phyloP scores from a whole-genome alignment of 2,113 vertebrate genomes.

The Burhinus oedicnemus region DNA sequence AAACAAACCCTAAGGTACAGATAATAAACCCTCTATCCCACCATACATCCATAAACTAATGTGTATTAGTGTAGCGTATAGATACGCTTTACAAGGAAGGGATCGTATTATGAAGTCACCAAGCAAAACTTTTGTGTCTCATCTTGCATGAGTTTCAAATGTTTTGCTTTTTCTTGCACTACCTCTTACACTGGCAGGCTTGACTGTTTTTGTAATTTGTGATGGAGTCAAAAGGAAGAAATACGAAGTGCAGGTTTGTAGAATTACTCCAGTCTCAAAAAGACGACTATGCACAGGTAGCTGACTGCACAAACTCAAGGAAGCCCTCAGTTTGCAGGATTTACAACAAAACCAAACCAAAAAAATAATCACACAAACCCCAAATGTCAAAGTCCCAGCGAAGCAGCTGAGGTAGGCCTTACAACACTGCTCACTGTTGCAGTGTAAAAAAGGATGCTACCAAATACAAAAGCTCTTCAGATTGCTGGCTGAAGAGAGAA shows the following conservation, averaged over 20 bases:
- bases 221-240: background rate
- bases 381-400: background rate
- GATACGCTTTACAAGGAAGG: background rate
- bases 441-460: background rate
- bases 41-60: background rate
- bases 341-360: background rate
- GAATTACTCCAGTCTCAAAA: background rate
- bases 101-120: background rate
- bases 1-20: background rate
- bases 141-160: background rate
- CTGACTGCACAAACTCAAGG: background rate
- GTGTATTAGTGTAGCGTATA: rapidly evolving
- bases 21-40: background rate
- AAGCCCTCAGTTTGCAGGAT: background rate
- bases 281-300: no score
- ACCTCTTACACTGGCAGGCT: background rate
- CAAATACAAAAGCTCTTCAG: background rate
- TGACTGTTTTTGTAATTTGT: background rate
- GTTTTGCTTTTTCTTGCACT: background rate
- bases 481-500: background rate
- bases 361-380: background rate
- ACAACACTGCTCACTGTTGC: background rate
- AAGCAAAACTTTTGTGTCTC: background rate
- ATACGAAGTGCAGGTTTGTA: background rate
- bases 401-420: background rate